A percentile compares a stretch with the other conserved stretches of the same genome.
Evolutionary conservation across 2,113 vertebrate genomes (phyloP).

Genomic region (western clawed frog (Xenopus tropicalis)): DNA sequence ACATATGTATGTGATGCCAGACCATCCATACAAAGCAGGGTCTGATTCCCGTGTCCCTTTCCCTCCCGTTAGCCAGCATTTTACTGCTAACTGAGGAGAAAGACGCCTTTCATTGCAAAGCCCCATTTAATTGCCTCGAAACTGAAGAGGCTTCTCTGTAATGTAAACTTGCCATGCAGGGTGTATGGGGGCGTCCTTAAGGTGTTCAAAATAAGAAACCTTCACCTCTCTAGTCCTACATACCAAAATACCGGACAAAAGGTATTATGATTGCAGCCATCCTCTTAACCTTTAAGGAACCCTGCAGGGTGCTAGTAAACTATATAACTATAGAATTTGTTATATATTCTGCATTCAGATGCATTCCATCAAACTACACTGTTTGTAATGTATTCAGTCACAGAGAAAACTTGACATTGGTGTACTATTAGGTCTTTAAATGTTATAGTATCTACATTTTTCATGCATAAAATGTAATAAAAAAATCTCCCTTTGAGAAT

Average conservation of each 20-base stretch:
- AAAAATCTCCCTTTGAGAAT: too few relatives aligned
- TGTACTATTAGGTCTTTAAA: too few relatives aligned
- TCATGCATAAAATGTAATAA: too few relatives aligned
- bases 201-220: slow-evolving; percentile 12
- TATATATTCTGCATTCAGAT: too few relatives aligned
- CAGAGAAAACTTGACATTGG: too few relatives aligned
- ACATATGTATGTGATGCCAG: slow-evolving; percentile 15
- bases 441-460: too few relatives aligned
- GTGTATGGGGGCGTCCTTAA: slow-evolving; percentile 31
- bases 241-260: background rate
- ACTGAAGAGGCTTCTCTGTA: slow-evolving; percentile 45
- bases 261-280: background rate
- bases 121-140: slow-evolving; percentile 43
- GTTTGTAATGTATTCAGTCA: too few relatives aligned
- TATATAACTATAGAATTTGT: too few relatives aligned
- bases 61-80: slow-evolving; percentile 28
- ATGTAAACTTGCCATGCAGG: slow-evolving; percentile 31
- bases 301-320: too few relatives aligned
- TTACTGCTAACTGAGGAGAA: slow-evolving; percentile 34
- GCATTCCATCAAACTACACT: too few relatives aligned
- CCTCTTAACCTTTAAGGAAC: too few relatives aligned
- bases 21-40: slow-evolving; percentile 26
- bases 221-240: slow-evolving; percentile 15
- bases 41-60: slow-evolving; percentile 32
- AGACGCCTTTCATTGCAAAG: slow-evolving; percentile 43